Conservation (phyloP, 2,113 vertebrate genomes). For the Chaenogobius annularis region DNA sequence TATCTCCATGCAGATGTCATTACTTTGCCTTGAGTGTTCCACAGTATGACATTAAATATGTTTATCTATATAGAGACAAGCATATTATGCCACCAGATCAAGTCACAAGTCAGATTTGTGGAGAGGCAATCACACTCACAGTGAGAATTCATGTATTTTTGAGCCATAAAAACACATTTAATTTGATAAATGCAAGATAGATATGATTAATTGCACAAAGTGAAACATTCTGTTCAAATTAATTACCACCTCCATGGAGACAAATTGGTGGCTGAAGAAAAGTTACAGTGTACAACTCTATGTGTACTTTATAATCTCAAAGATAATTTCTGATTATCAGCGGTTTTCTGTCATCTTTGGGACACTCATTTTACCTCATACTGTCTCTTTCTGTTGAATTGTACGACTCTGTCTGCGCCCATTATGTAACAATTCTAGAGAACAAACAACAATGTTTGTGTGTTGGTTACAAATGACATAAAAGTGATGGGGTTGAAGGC, state of each 20-base stretch:
- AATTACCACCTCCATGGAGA: not conserved
- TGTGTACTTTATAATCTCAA: not conserved
- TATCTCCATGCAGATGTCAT: no score
- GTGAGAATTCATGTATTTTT: not conserved
- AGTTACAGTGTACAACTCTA: not conserved
- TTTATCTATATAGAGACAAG: no score
- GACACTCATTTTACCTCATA: conserved; percentile 22
- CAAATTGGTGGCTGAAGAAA: not conserved
- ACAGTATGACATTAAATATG: no score
- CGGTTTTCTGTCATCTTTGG: not conserved
- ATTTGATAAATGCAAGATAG: not conserved
- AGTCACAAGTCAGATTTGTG: not conserved
- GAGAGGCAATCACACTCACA: no score
- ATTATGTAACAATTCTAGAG: conserved; percentile 1
- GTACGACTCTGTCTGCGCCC: not conserved
- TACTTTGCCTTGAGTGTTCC: no score
- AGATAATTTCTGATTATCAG: conserved; percentile 18
- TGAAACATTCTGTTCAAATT: no score
- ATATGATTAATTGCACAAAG: not conserved
- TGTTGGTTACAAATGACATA: not conserved
- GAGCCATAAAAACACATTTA: no score
- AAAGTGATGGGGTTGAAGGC: no score
- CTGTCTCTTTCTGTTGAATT: conserved; percentile 3
- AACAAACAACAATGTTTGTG: not conserved
- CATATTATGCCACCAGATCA: no score